phyloP scores from a whole-genome alignment of 2,888 invertebrate species.

The Crioceris asparagi region DNA sequence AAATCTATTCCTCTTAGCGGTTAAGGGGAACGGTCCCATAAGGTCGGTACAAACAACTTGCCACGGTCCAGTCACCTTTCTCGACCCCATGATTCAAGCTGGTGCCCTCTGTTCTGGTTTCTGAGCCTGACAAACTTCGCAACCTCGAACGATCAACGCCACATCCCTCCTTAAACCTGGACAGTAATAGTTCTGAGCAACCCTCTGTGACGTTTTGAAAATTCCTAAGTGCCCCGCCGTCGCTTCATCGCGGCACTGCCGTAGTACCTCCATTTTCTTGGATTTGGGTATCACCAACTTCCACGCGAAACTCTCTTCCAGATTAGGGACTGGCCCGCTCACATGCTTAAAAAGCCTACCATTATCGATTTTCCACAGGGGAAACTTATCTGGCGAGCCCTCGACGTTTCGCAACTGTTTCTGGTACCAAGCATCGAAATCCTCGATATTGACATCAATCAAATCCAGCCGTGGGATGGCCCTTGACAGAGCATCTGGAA shows the following conservation, averaged over 20 bases:
- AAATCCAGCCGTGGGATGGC: constrained; percentile 3
- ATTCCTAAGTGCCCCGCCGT: constrained; percentile 9
- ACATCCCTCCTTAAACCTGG: constrained; percentile 5
- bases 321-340: not conserved
- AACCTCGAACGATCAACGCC: constrained; percentile 2
- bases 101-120: constrained; percentile 4
- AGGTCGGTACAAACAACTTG: constrained; percentile 1
- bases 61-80: constrained; percentile 2
- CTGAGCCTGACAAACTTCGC: constrained; percentile 4
- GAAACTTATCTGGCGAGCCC: not conserved
- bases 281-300: constrained; percentile 8
- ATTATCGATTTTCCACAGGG: too few relatives aligned
- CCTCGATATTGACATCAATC: not conserved
- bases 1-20: not conserved
- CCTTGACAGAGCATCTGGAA: constrained; percentile 11
- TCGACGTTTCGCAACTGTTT: constrained; percentile 1
- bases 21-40: constrained; percentile 1
- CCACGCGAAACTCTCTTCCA: constrained; percentile 5
- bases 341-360: constrained; percentile 3
- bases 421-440: constrained; percentile 6
- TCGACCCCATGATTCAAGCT: constrained; percentile 1
- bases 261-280: not conserved
- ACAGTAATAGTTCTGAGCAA: constrained; percentile 6
- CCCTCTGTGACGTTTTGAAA: constrained; percentile 4
- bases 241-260: constrained; percentile 2